A percentile compares a stretch with the other conserved stretches of the same genome.
Evolutionary conservation across 2,797 vertebrate genomes (phyloP).

Genomic region (Sebastes vulpes): DNA sequence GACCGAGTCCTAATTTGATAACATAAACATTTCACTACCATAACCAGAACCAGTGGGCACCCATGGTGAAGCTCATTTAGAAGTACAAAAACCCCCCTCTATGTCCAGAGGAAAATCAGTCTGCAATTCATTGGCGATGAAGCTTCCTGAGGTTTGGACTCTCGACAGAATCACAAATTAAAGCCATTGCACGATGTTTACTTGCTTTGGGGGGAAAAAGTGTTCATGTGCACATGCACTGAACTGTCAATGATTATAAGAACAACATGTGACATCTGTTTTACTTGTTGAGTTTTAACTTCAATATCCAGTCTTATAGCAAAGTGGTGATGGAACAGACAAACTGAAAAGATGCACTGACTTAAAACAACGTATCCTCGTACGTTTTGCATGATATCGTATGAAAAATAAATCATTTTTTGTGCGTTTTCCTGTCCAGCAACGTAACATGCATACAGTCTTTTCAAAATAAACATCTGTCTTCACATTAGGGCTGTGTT

Average conservation of each 20-base stretch:
- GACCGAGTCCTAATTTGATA: conserved; percentile 33
- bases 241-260: conserved; percentile 60
- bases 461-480: no score
- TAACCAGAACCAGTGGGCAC: conserved; percentile 16
- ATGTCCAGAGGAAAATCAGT: conserved; percentile 30
- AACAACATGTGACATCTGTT: conserved; percentile 67
- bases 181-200: conserved; percentile 52
- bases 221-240: conserved; percentile 42
- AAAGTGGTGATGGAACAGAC: not conserved
- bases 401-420: no score
- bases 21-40: conserved; percentile 20
- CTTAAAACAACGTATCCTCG: no score
- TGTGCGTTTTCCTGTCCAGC: no score
- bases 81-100: not conserved
- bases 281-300: conserved; percentile 37
- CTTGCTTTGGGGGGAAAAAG: conserved; percentile 41
- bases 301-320: conserved; percentile 17
- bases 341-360: not conserved
- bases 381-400: no score
- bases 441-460: no score
- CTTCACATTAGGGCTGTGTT: no score
- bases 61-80: conserved; percentile 3
- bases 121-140: conserved; percentile 37
- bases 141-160: conserved; percentile 62
- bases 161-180: conserved; percentile 50